A percentile compares a stretch with the other conserved stretches of the same genome.
Conservation (phyloP, 2,888 invertebrate genomes). For the Lycophotia porphyrea region DNA sequence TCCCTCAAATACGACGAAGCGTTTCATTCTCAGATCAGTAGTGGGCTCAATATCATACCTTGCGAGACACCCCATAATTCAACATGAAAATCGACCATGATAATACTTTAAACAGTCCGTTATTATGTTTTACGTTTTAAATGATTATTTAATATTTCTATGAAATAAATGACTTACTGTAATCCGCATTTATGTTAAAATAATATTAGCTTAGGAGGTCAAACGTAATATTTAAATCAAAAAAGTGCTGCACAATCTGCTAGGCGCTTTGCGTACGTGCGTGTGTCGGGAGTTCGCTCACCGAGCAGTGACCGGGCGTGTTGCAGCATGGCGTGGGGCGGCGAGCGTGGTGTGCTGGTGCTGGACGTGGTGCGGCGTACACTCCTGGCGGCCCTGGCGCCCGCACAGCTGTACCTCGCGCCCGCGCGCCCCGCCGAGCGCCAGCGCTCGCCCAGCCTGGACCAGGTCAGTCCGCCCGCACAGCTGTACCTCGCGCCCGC, state of each 20-base stretch:
- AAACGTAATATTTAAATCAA: neutral
- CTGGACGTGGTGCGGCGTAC: conserved; percentile 98
- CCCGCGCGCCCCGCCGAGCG: too few relatives aligned
- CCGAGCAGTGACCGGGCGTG: too few relatives aligned
- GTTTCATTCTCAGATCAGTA: neutral
- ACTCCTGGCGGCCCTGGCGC: conserved; percentile 96
- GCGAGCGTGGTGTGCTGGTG: conserved; percentile 98
- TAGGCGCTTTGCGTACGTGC: too few relatives aligned
- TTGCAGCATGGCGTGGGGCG: conserved; percentile 98
- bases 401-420: too few relatives aligned
- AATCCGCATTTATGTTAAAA: neutral
- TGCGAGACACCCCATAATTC: neutral
- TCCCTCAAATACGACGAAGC: neutral
- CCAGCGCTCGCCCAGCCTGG: too few relatives aligned
- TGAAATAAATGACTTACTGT: neutral
- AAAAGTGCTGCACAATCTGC: neutral
- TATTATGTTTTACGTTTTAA: neutral
- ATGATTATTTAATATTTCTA: neutral
- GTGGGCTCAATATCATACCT: neutral
- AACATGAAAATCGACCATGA: neutral
- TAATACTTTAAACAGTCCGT: neutral
- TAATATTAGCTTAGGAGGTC: neutral
- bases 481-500: too few relatives aligned
- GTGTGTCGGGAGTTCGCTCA: too few relatives aligned
- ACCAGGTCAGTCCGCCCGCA: too few relatives aligned